Percentiles rank a stretch among this genome's conserved stretches.
Evolutionary conservation across 2,113 vertebrate species (phyloP).

Genomic region (Sinocyclocheilus anophthalmus): DNA sequence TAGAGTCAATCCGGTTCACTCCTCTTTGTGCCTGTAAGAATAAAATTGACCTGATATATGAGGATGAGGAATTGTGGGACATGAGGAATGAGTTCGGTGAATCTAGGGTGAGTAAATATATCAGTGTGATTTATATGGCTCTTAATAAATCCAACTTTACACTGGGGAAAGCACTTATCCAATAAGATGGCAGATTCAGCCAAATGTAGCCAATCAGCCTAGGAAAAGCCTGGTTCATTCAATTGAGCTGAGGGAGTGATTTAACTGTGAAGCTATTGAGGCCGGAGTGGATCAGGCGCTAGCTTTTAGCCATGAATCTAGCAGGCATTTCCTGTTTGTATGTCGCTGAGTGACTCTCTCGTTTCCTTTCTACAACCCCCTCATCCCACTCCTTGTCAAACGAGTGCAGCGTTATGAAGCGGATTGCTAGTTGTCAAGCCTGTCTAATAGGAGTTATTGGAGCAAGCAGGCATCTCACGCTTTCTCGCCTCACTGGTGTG

Average conservation of each 20-base stretch:
- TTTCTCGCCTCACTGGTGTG: constrained; percentile 22
- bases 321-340: constrained; percentile 13
- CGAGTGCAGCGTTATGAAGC: constrained; percentile 8
- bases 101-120: constrained; percentile 32
- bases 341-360: neutral
- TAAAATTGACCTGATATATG: constrained; percentile 21
- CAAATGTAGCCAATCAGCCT: constrained; percentile 30
- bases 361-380: constrained; percentile 10
- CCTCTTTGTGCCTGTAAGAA: neutral
- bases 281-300: neutral
- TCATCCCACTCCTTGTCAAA: constrained; percentile 1
- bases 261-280: constrained; percentile 15
- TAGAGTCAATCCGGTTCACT: neutral
- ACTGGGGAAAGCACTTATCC: constrained; percentile 12
- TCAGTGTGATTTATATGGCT: constrained; percentile 34
- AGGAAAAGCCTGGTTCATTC: constrained; percentile 34
- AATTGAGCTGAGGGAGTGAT: constrained; percentile 32
- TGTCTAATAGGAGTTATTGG: constrained; percentile 34
- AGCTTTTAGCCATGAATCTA: neutral
- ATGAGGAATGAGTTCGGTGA: constrained; percentile 5
- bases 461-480: constrained; percentile 40
- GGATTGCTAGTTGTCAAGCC: constrained; percentile 41
- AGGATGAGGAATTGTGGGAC: constrained; percentile 22
- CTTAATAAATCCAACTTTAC: constrained; percentile 47
- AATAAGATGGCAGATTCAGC: constrained; percentile 40